phyloP scores from a whole-genome alignment of 2,113 vertebrate genomes.

The Anoplopoma fimbria region DNA sequence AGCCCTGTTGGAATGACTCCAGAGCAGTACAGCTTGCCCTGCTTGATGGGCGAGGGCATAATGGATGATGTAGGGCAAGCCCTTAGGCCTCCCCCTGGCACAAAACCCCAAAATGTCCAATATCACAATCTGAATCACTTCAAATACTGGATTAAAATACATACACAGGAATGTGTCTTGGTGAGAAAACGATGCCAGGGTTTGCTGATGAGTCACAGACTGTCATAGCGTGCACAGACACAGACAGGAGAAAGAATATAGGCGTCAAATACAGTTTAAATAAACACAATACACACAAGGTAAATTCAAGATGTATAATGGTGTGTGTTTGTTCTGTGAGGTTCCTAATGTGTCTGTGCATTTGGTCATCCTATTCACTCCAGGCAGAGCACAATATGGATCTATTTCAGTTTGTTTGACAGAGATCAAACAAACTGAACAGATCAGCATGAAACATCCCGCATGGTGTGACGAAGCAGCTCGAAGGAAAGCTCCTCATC shows the following conservation, averaged over 20 bases:
- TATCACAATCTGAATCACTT: slow-evolving; percentile 55
- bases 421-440: not conserved
- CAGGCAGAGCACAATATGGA: not conserved
- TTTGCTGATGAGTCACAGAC: not conserved
- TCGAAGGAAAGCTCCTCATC: not conserved
- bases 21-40: slow-evolving; percentile 67
- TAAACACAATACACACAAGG: not conserved
- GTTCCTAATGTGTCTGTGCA: not conserved
- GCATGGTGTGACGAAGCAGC: slow-evolving; percentile 21
- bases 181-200: slow-evolving; percentile 13
- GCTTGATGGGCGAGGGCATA: slow-evolving; percentile 74
- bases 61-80: slow-evolving; percentile 78
- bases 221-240: not conserved
- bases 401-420: not conserved
- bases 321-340: not conserved
- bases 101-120: slow-evolving; percentile 38
- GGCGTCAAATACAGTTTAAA: not conserved
- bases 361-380: not conserved
- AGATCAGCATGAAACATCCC: not conserved
- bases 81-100: slow-evolving; percentile 70
- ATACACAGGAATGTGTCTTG: slow-evolving; percentile 42
- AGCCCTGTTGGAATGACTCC: slow-evolving; percentile 71
- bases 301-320: not conserved
- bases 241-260: not conserved
- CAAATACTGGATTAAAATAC: slow-evolving; percentile 26